Base-by-base conservation (phyloP, 2,888 invertebrate species). In the Leucophora obtusa region DNA sequence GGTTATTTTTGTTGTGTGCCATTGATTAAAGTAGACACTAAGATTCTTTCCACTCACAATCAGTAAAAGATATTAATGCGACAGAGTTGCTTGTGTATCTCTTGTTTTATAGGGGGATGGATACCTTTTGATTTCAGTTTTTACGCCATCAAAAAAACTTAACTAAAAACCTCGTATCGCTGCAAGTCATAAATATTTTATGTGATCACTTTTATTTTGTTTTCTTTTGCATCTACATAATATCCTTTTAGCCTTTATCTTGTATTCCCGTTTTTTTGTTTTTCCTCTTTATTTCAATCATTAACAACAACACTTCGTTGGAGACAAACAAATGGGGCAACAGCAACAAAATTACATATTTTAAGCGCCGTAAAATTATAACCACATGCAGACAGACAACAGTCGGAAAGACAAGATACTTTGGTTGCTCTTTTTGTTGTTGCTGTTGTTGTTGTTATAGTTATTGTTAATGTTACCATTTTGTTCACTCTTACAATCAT, bases 361-460 rank as follows among this genome's bases (percentile, higher is more conserved):
- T 72, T 78, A 78, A 78, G 77, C 77, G 77, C 77, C 77, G 66
- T 78, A 66, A 78, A 77, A 77, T 77, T 71, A 71, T 71, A 66
- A 24, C 24, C 77, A n/a, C n/a, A 71, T 54, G 14, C 59, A 47
- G 53, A 18, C 53, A 50, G 2, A 54, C 54, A 14, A 60, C 35
- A 35, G 58, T 35, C 38, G 28, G 63, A 54, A 53, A 17, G 65
- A 24, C 47, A 3, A 10, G n/a, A 50, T n/a, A n/a, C 50, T 51
- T 21, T 59, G 24, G 62, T 62, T 56, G 11, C 50, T 56, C 18
- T n/a, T n/a, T n/a, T 65, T 21, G 62, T 62, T 56, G 63, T 43
- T 56, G 56, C 17, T 56, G 62, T 56, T 21, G n/a, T n/a, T n/a
- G n/a, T 53, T 76, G 51, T 24, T 65, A 58, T 77, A 65, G 65